Base-by-base conservation (phyloP, 2,888 invertebrate genomes). In the Griposia aprilina region DNA sequence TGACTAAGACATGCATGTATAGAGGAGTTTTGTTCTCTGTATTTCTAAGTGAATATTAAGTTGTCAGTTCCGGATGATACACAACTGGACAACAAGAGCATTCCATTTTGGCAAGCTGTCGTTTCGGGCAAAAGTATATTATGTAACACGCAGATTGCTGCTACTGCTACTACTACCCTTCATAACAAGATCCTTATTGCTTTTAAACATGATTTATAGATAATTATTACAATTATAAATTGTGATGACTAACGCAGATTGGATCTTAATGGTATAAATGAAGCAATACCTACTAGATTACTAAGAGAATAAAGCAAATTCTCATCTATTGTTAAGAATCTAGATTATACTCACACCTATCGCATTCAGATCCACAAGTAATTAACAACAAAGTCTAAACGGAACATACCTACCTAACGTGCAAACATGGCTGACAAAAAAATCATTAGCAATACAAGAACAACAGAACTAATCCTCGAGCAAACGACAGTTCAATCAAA, bases 401-500 rank as follows among this genome's bases (percentile, higher is more conserved):
- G 63, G 55, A 78, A 73, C 59, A 69, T 75, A 67, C 68, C 68
- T 69, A 74, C 8, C 57, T 57, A 72, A 73, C 55, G 66, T 70
- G 66, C 78, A 72, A 75, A 81, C 66, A 74, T 59, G 65, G 55
- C 74, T 75, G 62, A 63, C 72, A 74, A 87, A 84, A 82, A 87
- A 76, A 80, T 80, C 78, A 77, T 83, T 80, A 83, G 52, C 45
- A 48, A 78, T 78, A 79, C 71, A 69, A 74, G 72, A 74, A 75
- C 76, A 74, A 79, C 79, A 74, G 52, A 80, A 74, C 75, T 74
- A 84, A 86, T 86, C 78, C 79, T 65, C 83, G 62, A 82, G 59
- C 81, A 73, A 82, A 78, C 88, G 81, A 87, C 79, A 80, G 78
- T 82, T 81, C 76, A 83, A 88, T 88, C 81, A 84, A 82, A 87